Percentiles rank a stretch among this genome's conserved stretches.
phyloP scores from a whole-genome alignment of 2,888 invertebrate genomes.

The Drosophila merina region DNA sequence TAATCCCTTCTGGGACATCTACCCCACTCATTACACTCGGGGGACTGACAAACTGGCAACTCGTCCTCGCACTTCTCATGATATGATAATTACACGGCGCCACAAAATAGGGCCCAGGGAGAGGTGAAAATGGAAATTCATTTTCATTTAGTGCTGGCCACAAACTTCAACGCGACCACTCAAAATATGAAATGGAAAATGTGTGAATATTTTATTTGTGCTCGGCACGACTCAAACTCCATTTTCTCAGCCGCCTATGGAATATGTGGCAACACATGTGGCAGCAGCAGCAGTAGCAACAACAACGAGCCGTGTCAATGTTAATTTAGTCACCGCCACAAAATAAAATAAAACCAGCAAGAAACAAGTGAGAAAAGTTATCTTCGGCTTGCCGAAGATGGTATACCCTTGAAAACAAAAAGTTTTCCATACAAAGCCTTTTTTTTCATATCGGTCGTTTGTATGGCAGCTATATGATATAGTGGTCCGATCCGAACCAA shows the following conservation, averaged over 20 bases:
- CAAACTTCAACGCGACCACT: slow-evolving; percentile 71
- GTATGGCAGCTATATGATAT: too few relatives aligned
- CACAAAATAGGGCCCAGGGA: slow-evolving; percentile 39
- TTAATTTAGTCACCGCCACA: slow-evolving; percentile 80
- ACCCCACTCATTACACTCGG: slow-evolving; percentile 62
- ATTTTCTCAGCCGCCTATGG: slow-evolving; percentile 6
- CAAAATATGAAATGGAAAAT: slow-evolving; percentile 75
- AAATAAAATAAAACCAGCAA: slow-evolving; percentile 39
- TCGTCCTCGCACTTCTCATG: slow-evolving; percentile 42
- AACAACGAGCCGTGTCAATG: slow-evolving; percentile 74
- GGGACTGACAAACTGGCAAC: slow-evolving; percentile 54
- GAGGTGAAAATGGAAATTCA: slow-evolving; percentile 73
- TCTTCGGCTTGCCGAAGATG: too few relatives aligned
- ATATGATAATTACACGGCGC: slow-evolving; percentile 73
- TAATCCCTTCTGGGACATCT: slow-evolving; percentile 61
- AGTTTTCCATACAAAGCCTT: too few relatives aligned
- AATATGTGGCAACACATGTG: slow-evolving; percentile 46
- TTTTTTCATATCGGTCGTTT: too few relatives aligned
- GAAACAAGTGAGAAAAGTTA: too few relatives aligned
- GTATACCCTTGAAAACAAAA: too few relatives aligned
- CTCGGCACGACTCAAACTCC: slow-evolving; percentile 39
- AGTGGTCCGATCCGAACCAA: too few relatives aligned
- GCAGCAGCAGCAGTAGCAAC: slow-evolving; percentile 37
- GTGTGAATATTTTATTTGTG: slow-evolving; percentile 75
- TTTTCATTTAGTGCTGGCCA: slow-evolving; percentile 57